These are phyloP conservation scores for Amitus sp. DNA, from an alignment of 2,888 invertebrate genomes.

Conservation along the genomic window DNA sequence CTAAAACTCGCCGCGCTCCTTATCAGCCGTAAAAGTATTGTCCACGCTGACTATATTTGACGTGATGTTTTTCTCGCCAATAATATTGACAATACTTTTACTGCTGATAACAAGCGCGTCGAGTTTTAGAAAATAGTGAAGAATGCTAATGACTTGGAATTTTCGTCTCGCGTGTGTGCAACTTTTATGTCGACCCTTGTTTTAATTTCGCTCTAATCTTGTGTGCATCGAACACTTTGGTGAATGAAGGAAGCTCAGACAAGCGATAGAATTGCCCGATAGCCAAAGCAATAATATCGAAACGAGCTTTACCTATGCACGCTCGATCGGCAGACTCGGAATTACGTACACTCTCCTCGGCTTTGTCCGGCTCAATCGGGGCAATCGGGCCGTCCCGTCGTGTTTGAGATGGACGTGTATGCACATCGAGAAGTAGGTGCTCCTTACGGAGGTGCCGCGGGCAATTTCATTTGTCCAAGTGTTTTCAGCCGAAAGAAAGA, in stretches of 20 bases:
- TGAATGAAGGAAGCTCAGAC: conserved; percentile 5
- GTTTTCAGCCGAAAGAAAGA: conserved; percentile 38
- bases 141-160: too few species aligned
- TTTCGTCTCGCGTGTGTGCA: too few species aligned
- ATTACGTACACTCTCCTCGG: conserved; percentile 17
- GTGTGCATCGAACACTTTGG: not conserved
- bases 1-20: too few species aligned
- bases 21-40: too few species aligned
- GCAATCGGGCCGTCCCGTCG: too few species aligned
- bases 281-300: conserved; percentile 7
- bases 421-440: conserved; percentile 25
- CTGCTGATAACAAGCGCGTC: too few species aligned
- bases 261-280: conserved; percentile 2
- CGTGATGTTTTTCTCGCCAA: too few species aligned
- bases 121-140: too few species aligned
- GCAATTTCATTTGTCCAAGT: conserved; percentile 45
- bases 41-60: too few species aligned
- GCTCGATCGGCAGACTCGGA: conserved; percentile 9
- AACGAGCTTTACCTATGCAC: conserved; percentile 11
- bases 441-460: conserved; percentile 26
- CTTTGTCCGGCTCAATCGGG: conserved; percentile 26
- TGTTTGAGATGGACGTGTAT: conserved; percentile 13
- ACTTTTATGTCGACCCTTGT: too few species aligned
- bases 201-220: not conserved
- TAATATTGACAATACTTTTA: too few species aligned